These are phyloP conservation scores for Acleris holmiana DNA, from an alignment of 2,888 invertebrate species.

Conservation along the genomic window DNA sequence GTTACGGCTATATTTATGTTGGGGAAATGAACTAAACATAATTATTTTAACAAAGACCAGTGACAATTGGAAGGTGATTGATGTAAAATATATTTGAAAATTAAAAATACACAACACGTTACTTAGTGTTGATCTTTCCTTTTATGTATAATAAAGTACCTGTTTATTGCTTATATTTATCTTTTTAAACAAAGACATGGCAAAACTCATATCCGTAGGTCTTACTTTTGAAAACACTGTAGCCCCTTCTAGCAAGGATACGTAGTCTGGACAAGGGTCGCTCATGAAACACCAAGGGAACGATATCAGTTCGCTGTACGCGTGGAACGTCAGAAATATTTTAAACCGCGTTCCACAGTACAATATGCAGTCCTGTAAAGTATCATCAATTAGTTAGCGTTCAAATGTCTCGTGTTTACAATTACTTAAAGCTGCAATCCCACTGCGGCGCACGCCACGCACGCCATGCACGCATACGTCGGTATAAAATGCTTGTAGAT, in stretches of 20 bases:
- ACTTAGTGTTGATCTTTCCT: too few relatives aligned
- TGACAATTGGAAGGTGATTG: too few relatives aligned
- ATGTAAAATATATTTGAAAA: too few relatives aligned
- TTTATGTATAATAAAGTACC: too few relatives aligned
- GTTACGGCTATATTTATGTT: too few relatives aligned
- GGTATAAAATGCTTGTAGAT: too few relatives aligned
- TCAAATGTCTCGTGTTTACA: not conserved
- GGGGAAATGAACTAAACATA: too few relatives aligned
- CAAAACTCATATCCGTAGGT: not conserved
- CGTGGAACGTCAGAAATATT: slow-evolving; percentile 71
- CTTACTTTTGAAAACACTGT: slow-evolving; percentile 73
- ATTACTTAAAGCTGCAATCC: not conserved
- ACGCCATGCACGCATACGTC: too few relatives aligned
- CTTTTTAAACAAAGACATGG: not conserved
- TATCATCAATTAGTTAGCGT: not conserved
- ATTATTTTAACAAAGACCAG: too few relatives aligned
- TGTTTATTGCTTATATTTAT: not conserved
- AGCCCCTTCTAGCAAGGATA: slow-evolving; percentile 71
- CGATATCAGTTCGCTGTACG: slow-evolving; percentile 71
- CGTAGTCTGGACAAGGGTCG: slow-evolving; percentile 74
- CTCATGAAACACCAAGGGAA: slow-evolving; percentile 75
- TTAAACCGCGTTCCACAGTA: slow-evolving; percentile 74
- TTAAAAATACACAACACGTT: too few relatives aligned
- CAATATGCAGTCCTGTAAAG: slow-evolving; percentile 69
- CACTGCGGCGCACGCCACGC: too few relatives aligned